Evolutionary conservation across 2,888 invertebrate genomes (phyloP).

Genomic region (Polyommatus icarus): DNA sequence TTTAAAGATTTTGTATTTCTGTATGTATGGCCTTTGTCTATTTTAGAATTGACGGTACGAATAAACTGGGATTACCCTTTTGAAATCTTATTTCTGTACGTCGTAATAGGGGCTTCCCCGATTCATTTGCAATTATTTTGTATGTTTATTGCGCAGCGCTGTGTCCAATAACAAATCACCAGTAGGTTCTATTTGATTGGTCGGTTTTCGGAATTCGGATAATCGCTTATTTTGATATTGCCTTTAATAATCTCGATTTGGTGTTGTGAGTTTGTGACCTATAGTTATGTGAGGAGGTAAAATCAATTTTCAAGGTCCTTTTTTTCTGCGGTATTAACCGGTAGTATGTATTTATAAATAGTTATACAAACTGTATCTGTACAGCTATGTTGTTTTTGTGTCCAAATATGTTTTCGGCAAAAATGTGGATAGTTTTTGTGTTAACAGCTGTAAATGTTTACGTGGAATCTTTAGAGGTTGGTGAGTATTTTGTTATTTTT

Average conservation of each 20-base stretch:
- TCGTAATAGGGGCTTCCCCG: neutral
- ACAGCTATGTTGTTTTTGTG: neutral
- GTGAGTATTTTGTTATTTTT: neutral
- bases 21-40: neutral
- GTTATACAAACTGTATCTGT: neutral
- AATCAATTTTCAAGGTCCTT: neutral
- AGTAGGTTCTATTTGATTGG: neutral
- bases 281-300: neutral
- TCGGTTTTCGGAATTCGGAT: neutral
- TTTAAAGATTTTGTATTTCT: neutral
- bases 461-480: neutral
- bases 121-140: slow-evolving; percentile 11
- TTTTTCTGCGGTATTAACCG: neutral
- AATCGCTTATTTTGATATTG: neutral
- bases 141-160: neutral
- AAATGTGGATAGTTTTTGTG: neutral
- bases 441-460: neutral
- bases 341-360: neutral
- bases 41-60: neutral
- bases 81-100: neutral
- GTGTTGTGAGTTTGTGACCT: neutral
- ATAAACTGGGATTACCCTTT: neutral
- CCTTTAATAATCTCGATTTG: neutral
- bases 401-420: neutral
- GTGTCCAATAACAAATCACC: neutral